phyloP scores from a whole-genome alignment of 37 sponge, comb jelly and placozoan genomes.

The Ianthella basta region DNA sequence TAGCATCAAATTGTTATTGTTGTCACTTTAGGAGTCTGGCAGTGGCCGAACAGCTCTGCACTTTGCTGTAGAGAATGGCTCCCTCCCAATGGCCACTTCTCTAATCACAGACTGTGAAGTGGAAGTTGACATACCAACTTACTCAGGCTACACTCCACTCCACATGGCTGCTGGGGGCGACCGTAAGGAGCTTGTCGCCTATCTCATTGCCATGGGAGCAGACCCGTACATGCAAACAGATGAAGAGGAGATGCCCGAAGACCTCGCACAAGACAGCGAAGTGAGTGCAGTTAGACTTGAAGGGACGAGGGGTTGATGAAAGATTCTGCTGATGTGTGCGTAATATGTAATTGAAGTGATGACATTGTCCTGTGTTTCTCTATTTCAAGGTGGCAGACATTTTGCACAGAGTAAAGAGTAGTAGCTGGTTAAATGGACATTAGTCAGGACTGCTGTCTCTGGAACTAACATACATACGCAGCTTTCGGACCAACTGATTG shows the following conservation, averaged over 20 bases:
- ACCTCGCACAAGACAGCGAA: constrained; percentile 51
- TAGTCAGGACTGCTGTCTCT: too few relatives aligned
- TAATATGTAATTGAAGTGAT: not conserved
- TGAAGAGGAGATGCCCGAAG: constrained; percentile 69
- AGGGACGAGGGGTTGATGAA: too few relatives aligned
- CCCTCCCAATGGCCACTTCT: constrained; percentile 50
- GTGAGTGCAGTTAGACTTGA: not conserved
- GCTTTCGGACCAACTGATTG: too few relatives aligned
- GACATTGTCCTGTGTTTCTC: too few relatives aligned
- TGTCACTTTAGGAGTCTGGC: constrained; percentile 52
- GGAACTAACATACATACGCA: too few relatives aligned
- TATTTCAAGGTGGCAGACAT: too few relatives aligned
- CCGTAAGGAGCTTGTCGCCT: constrained; percentile 54
- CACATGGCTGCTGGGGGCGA: constrained; percentile 86
- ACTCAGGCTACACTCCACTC: constrained; percentile 77
- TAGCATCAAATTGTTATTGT: too few relatives aligned
- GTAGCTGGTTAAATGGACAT: too few relatives aligned
- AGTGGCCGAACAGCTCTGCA: constrained; percentile 83
- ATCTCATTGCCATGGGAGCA: constrained; percentile 77
- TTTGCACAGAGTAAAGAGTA: too few relatives aligned
- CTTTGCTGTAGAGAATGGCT: constrained; percentile 58
- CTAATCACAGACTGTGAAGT: constrained; percentile 63
- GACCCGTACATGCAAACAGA: constrained; percentile 66
- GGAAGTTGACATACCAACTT: constrained; percentile 64
- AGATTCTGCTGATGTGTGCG: not conserved